Evolutionary conservation across 1,140 invertebrate species (phyloP).

Genomic region (Sitodiplosis mosellana): DNA sequence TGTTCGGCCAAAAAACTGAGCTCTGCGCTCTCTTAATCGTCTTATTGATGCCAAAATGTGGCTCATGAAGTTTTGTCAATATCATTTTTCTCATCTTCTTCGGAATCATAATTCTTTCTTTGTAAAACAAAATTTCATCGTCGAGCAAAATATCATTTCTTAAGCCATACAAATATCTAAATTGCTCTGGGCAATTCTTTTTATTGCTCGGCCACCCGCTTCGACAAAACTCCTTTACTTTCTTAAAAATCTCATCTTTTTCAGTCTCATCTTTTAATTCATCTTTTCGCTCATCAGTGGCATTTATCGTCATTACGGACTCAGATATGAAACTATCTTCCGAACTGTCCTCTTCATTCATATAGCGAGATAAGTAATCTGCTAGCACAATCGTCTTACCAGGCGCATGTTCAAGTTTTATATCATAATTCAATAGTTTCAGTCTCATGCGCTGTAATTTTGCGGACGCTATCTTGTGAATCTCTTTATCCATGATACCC

Average conservation of each 20-base stretch:
- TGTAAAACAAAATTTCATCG: constrained; percentile 15
- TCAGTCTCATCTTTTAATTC: constrained; percentile 7
- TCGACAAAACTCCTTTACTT: constrained; percentile 5
- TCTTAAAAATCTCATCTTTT: constrained; percentile 8
- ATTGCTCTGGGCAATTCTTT: constrained; percentile 6
- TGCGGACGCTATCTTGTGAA: constrained; percentile 14
- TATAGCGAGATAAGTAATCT: constrained; percentile 14
- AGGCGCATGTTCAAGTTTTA: constrained; percentile 10
- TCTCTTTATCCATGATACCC: constrained; percentile 19
- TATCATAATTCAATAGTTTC: constrained; percentile 19
- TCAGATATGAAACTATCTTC: constrained; percentile 6
- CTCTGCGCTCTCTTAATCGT: constrained; percentile 17
- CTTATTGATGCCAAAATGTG: constrained; percentile 13
- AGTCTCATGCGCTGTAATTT: constrained; percentile 24
- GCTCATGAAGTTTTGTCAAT: constrained; percentile 18
- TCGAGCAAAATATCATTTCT: constrained; percentile 9
- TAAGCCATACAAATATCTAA: constrained; percentile 9
- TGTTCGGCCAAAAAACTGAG: constrained; percentile 20
- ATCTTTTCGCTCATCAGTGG: constrained; percentile 5
- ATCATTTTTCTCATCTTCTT: constrained; percentile 12
- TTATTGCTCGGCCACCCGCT: constrained; percentile 8
- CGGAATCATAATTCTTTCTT: constrained; percentile 17
- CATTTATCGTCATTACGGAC: constrained; percentile 6
- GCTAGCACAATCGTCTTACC: constrained; percentile 11
- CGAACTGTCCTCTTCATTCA: constrained; percentile 3